A percentile compares a stretch with the other conserved stretches of the same genome.
phyloP scores from a whole-genome alignment of 1,140 invertebrate genomes.

The Cyclina sinensis region DNA sequence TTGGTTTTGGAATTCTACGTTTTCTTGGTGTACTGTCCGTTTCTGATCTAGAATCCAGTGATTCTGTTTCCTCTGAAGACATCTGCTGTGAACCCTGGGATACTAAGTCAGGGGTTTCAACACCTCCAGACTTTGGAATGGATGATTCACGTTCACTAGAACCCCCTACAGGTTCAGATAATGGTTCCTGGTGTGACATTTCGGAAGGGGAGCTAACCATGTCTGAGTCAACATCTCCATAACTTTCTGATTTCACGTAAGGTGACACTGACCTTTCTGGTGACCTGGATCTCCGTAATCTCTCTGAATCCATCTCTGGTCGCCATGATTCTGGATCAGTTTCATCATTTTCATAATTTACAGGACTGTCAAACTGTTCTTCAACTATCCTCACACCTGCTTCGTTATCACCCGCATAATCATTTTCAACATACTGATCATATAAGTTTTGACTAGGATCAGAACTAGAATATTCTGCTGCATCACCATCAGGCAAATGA shows the following conservation, averaged over 20 bases:
- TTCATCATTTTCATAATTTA: slow-evolving; percentile 23
- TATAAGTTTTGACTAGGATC: slow-evolving; percentile 32
- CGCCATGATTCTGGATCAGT: slow-evolving; percentile 53
- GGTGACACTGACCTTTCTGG: slow-evolving; percentile 64
- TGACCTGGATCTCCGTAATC: slow-evolving; percentile 52
- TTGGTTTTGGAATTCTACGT: slow-evolving; percentile 55
- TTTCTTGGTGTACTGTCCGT: neutral
- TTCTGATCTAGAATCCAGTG: slow-evolving; percentile 27
- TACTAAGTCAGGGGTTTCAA: slow-evolving; percentile 22
- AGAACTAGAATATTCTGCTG: slow-evolving; percentile 29
- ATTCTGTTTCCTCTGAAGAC: slow-evolving; percentile 42
- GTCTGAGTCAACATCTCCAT: slow-evolving; percentile 24
- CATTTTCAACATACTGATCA: slow-evolving; percentile 51
- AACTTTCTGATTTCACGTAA: neutral
- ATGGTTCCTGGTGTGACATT: neutral
- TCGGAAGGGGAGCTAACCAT: slow-evolving; percentile 44
- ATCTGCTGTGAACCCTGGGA: slow-evolving; percentile 39
- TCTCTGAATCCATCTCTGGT: slow-evolving; percentile 57
- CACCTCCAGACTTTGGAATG: slow-evolving; percentile 42
- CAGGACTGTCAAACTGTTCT: neutral
- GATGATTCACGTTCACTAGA: neutral
- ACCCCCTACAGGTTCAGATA: slow-evolving; percentile 13
- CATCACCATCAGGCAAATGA: neutral
- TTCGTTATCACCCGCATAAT: slow-evolving; percentile 27
- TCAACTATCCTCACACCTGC: slow-evolving; percentile 12